phyloP scores from a whole-genome alignment of 1,140 invertebrate species.

The Acromyrmex heyeri region DNA sequence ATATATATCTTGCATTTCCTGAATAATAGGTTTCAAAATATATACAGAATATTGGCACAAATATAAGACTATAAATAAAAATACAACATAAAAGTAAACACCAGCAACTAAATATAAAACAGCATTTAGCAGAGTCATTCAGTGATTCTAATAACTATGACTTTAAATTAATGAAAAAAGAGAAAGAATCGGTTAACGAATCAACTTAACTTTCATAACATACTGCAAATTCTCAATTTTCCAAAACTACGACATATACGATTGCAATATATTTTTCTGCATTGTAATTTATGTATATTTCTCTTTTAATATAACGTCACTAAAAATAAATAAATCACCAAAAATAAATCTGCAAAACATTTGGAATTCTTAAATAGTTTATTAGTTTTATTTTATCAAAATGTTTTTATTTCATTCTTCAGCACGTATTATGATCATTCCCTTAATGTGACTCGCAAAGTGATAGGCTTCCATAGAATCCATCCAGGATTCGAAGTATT shows the following conservation, averaged over 20 bases:
- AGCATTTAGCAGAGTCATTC: background rate
- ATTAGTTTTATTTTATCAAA: slow-evolving; percentile 83
- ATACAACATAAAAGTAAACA: slow-evolving; percentile 27
- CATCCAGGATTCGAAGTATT: slow-evolving; percentile 66
- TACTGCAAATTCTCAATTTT: background rate
- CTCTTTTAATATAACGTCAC: background rate
- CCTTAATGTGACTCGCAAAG: slow-evolving; percentile 73
- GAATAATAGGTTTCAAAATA: slow-evolving; percentile 20
- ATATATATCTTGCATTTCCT: background rate
- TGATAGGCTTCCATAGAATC: slow-evolving; percentile 69
- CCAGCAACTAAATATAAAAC: slow-evolving; percentile 7
- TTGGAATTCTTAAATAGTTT: slow-evolving; percentile 81
- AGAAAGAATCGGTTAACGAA: background rate
- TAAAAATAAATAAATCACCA: slow-evolving; percentile 69
- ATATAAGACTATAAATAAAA: slow-evolving; percentile 43
- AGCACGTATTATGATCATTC: slow-evolving; percentile 68
- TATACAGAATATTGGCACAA: slow-evolving; percentile 20
- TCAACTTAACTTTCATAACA: slow-evolving; percentile 16
- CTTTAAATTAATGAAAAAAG: background rate
- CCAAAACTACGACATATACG: background rate
- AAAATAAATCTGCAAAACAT: slow-evolving; percentile 74
- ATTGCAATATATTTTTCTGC: background rate
- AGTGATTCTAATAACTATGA: background rate
- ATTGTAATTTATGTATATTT: background rate
- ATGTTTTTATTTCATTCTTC: slow-evolving; percentile 80